Base-by-base conservation (phyloP, 2,888 invertebrate genomes). In the Itoplectis maculator region DNA sequence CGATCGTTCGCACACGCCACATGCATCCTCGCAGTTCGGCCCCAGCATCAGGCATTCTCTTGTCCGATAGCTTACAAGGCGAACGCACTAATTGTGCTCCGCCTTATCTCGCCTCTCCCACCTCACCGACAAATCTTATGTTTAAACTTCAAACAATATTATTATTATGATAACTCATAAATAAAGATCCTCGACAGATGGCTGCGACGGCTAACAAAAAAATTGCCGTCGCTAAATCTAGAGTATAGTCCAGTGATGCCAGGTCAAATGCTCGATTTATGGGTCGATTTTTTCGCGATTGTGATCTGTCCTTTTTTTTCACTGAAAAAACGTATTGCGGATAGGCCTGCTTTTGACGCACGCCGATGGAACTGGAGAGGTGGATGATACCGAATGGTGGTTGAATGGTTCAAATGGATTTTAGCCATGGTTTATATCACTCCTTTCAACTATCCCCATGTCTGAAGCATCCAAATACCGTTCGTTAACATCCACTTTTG, bases 1-100 rank as follows among this genome's bases (percentile, higher is more conserved):
- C 72, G 82, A 29, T 79, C 54, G 49, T 81, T 82, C 69, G 23
- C 75, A 72, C 69, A 66, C 63, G 56, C 63, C 59, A 40, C 49
- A 68, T 75, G 69, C 61, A 77, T 72, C 20, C 18, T 11, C 40
- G 51, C 18, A 20, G 20, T 20, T 37, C 20, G 69, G 40, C 35
- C n/a, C n/a, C 68, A 68, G 47, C 68, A 68, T 68, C 68, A 49
- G 35, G 69, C 54, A 69, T 54, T 69, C 69, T 54, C 69, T 69
- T 51, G 69, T 59, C 59, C 40, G 56, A 70, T 42, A 9, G 42
- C 11, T 35, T 40, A 56, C 70, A 51, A 42, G 42, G 56, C 45
- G 42, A 45, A 42, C 2, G 54, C 56, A 15, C 54, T 54, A 68
- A 69, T 54, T 51, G 51, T 69, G 51, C 69, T 59, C 54, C 49